Base-by-base conservation (phyloP, 2,113 vertebrate genomes). In the Hystrix cristata region DNA sequence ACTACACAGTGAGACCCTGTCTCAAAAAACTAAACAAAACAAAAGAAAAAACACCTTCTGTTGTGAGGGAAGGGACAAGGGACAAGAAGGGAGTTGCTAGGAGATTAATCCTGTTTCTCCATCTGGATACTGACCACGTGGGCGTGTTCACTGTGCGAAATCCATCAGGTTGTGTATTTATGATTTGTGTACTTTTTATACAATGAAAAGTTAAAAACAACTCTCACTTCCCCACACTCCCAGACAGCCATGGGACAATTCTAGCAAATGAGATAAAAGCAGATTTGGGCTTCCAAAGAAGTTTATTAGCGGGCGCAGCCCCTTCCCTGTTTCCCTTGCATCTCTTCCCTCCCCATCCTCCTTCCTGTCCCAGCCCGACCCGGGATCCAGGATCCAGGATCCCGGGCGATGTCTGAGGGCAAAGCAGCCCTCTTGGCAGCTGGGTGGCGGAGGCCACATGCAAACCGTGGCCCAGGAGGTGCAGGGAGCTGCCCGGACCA, bases 381-480 rank as follows among this genome's bases (percentile, higher is more conserved):
- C 34, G 51, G 27, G 38, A 38, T 46, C 48, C 72, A 3, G 11
- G 21, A 43, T 72, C 69, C n/a, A 23, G 38, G 71, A 46, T 27
- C 38, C 38, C 23, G 79, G 10, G 3, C 46, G 65, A 31, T 7
- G 21, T 21, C 79, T 4, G 57, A 38, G 43, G 48, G 57, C 5
- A 15, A 27, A 27, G 29, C 43, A 46, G 85, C n/a, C n/a, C 74
- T 53, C 65, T 43, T 34, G 16, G 3, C 34, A 87, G 60, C 21
- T 7, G 3, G 0, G 7, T 34, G 53, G n/a, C 76, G 11, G 57
- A 83, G 8, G 25, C 19, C 57, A 27, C 0, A 0, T 9, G 19
- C 71, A 60, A 16, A 80, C 53, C 84, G 14, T 1, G 46, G 31
- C 78, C 1, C 7, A 12, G 31, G 1, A 23, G 88, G 57, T 25